Evolutionary conservation across 2,797 vertebrate genomes (phyloP).

Genomic region (Leptoclinus maculatus): DNA sequence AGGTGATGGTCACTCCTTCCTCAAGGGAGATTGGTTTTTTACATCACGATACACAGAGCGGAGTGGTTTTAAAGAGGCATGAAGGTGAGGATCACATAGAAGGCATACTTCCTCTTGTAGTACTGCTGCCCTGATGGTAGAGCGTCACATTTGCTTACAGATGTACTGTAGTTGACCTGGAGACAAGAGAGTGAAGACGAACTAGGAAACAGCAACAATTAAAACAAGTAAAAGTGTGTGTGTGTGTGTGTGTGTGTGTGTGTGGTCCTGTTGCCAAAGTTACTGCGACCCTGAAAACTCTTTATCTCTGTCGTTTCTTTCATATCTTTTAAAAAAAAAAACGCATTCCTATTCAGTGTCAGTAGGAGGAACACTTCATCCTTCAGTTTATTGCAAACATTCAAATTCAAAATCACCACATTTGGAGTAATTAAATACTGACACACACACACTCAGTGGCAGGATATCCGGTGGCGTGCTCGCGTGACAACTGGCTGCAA

Average conservation of each 20-base stretch:
- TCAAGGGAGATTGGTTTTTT: background rate
- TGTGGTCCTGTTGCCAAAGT: background rate
- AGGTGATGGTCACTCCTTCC: background rate
- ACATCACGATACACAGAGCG: background rate
- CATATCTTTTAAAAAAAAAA: background rate
- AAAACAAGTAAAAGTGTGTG: background rate
- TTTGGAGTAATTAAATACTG: background rate
- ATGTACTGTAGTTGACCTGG: background rate
- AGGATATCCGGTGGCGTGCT: background rate
- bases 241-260: background rate
- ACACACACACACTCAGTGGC: background rate
- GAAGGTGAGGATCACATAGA: background rate
- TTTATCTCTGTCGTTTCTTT: background rate
- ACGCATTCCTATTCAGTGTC: background rate
- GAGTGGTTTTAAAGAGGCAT: background rate
- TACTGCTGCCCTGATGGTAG: background rate
- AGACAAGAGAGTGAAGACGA: background rate
- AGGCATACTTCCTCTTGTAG: background rate
- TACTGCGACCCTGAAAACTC: background rate
- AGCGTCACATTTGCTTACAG: background rate
- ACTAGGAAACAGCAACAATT: background rate
- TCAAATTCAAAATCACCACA: background rate
- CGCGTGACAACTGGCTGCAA: constrained; percentile 28
- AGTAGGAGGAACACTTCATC: background rate
- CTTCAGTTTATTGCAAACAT: background rate